Evolutionary conservation across 2,888 invertebrate species (phyloP).

Genomic region (Aphelenchoides bicaudatus): DNA sequence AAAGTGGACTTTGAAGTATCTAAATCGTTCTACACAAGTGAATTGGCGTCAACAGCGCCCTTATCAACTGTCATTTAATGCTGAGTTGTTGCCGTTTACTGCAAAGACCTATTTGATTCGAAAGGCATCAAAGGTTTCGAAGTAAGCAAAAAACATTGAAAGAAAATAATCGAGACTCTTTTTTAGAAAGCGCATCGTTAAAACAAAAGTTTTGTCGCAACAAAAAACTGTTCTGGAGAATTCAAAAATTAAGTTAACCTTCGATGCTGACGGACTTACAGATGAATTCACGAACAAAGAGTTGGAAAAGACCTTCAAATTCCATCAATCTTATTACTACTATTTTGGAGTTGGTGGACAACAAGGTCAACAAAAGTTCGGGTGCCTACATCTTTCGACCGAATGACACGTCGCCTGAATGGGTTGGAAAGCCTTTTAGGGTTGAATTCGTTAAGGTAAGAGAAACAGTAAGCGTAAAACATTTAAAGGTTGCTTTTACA

Average conservation of each 20-base stretch:
- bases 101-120: conserved; percentile 44
- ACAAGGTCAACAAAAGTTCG: too few relatives aligned
- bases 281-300: conserved; percentile 63
- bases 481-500: too few relatives aligned
- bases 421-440: conserved; percentile 23
- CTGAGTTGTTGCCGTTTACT: conserved; percentile 37
- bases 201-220: too few relatives aligned
- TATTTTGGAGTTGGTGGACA: conserved; percentile 66
- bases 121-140: too few relatives aligned
- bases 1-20: conserved; percentile 13
- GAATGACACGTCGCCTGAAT: conserved; percentile 44
- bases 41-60: too few relatives aligned
- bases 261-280: conserved; percentile 68
- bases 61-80: conserved; percentile 33
- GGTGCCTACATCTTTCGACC: conserved; percentile 80
- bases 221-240: too few relatives aligned
- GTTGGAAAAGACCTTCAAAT: conserved; percentile 43
- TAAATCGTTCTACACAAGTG: too few relatives aligned
- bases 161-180: too few relatives aligned
- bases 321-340: conserved; percentile 72
- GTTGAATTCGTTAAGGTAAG: conserved; percentile 35
- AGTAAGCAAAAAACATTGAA: too few relatives aligned
- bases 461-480: not conserved
- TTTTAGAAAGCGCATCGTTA: too few relatives aligned
- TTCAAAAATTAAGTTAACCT: conserved; percentile 64